Evolutionary conservation across 2,888 invertebrate genomes (phyloP).

Genomic region (Zhuqinia jingwanae): DNA sequence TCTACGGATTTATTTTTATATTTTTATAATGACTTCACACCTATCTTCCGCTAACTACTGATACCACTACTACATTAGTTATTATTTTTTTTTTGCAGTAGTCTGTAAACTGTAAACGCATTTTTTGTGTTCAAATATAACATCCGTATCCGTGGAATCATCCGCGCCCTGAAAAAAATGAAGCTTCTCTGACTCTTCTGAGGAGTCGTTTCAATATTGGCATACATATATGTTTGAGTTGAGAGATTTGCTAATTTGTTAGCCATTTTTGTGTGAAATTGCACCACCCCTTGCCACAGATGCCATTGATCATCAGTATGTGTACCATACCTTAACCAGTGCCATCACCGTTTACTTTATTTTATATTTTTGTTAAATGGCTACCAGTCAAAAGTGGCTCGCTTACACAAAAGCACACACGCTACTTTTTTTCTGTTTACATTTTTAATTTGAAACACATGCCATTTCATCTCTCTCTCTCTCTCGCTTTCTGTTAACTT

Average conservation of each 20-base stretch:
- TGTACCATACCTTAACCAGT: too few relatives aligned
- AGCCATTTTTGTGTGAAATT: slow-evolving; percentile 13
- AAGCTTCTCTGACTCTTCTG: background rate
- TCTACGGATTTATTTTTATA: too few relatives aligned
- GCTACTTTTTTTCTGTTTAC: slow-evolving; percentile 48
- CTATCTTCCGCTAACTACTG: too few relatives aligned
- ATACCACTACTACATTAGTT: too few relatives aligned
- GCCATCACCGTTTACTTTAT: background rate
- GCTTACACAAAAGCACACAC: background rate
- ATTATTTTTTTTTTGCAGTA: too few relatives aligned
- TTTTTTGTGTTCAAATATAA: too few relatives aligned
- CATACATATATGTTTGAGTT: background rate
- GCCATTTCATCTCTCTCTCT: slow-evolving; percentile 28
- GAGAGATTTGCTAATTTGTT: background rate
- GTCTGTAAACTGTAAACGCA: too few relatives aligned
- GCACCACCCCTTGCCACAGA: background rate
- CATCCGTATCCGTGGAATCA: too few relatives aligned
- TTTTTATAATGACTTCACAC: too few relatives aligned
- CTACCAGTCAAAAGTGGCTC: slow-evolving; percentile 35
- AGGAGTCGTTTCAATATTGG: slow-evolving; percentile 25
- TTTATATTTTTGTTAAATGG: slow-evolving; percentile 3
- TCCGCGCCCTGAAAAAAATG: too few relatives aligned
- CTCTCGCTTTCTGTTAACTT: slow-evolving; percentile 23
- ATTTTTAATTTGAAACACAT: slow-evolving; percentile 49
- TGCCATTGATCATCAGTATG: background rate